phyloP scores from a whole-genome alignment of 2,113 vertebrate species.

The Origma solitaria region DNA sequence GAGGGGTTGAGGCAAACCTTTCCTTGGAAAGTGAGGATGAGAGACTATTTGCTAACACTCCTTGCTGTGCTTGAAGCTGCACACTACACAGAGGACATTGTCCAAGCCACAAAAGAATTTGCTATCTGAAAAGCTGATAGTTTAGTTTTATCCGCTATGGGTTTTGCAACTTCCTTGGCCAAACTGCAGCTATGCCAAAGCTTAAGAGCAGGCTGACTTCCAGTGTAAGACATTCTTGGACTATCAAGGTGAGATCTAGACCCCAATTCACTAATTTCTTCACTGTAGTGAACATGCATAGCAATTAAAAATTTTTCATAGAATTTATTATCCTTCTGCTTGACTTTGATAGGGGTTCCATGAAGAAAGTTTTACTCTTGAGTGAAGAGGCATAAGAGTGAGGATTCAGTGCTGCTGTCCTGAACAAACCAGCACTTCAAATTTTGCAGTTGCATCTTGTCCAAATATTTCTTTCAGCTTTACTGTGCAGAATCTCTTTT shows the following conservation, averaged over 20 bases:
- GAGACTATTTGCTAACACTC: neutral
- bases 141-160: neutral
- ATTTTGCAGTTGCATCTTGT: neutral
- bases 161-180: neutral
- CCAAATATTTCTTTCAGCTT: neutral
- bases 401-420: neutral
- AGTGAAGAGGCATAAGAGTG: neutral
- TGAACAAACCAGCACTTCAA: neutral
- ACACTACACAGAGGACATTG: neutral
- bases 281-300: neutral
- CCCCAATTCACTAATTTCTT: neutral
- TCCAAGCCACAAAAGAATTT: neutral
- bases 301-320: neutral
- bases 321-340: neutral
- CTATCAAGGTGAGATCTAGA: neutral
- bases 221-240: neutral
- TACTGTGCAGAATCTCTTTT: neutral
- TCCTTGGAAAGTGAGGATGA: neutral
- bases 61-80: neutral
- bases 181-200: neutral
- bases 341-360: neutral
- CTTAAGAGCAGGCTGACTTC: neutral
- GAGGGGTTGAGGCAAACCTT: neutral
- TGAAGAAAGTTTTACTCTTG: neutral
- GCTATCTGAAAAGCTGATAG: neutral